Percentiles rank a stretch among this genome's conserved stretches.
Conservation (phyloP, 2,797 vertebrate species). For the Lepidocolaptes lacrymiger region DNA sequence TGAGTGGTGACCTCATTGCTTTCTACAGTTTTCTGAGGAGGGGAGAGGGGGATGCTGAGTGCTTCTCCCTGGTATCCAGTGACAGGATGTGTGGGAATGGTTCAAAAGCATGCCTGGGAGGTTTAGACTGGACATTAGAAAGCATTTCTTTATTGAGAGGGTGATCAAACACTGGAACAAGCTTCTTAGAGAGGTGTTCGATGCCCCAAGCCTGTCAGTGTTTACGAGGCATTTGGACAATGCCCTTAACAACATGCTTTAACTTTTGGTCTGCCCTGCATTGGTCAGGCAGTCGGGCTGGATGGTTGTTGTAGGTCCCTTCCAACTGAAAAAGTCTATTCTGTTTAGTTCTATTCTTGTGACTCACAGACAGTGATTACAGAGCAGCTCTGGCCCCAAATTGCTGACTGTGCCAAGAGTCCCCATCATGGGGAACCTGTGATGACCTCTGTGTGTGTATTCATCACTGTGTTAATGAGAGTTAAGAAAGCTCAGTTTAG, state of each 20-base stretch:
- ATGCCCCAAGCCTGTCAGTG: background rate
- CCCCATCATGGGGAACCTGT: background rate
- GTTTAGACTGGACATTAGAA: background rate
- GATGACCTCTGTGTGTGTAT: background rate
- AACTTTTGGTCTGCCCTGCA: background rate
- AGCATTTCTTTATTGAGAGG: background rate
- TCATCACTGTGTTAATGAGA: background rate
- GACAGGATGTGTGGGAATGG: background rate
- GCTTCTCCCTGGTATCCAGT: background rate
- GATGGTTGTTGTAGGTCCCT: background rate
- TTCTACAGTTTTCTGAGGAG: background rate
- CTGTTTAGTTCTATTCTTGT: background rate
- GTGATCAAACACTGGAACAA: background rate
- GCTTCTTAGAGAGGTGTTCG: accelerated
- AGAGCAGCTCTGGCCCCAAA: background rate
- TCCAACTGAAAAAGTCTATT: background rate
- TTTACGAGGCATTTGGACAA: background rate
- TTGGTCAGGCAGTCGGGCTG: background rate
- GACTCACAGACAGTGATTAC: background rate
- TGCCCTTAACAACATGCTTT: background rate
- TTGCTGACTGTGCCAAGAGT: background rate
- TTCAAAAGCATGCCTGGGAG: background rate
- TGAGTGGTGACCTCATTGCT: background rate
- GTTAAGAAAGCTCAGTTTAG: background rate
- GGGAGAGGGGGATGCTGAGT: background rate